Evolutionary conservation across 1,140 invertebrate species (phyloP).

Genomic region (Bombyx mandarina): DNA sequence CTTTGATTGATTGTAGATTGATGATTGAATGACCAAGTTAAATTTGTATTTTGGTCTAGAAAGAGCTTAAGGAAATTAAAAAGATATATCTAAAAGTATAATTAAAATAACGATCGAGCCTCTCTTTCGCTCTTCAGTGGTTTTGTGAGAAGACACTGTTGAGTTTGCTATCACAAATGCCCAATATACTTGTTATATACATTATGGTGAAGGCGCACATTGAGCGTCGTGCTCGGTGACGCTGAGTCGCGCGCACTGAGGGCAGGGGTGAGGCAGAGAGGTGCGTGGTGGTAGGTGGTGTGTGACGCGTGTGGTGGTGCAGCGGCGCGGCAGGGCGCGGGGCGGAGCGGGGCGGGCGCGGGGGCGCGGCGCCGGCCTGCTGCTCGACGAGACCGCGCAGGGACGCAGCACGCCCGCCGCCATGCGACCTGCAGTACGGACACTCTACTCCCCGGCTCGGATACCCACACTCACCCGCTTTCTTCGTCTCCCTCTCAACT

Average conservation of each 20-base stretch:
- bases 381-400: conserved; percentile 58
- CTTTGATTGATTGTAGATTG: no score
- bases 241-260: background rate
- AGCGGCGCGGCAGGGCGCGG: conserved; percentile 23
- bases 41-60: no score
- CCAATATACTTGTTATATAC: no score
- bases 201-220: no score
- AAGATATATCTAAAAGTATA: no score
- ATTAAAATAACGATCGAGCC: no score
- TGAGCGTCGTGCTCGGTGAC: no score
- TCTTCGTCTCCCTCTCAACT: background rate
- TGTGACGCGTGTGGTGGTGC: conserved; percentile 30
- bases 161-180: no score
- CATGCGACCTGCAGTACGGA: conserved; percentile 16
- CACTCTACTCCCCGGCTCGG: background rate
- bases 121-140: no score
- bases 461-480: background rate
- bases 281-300: conserved; percentile 7
- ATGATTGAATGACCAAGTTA: no score
- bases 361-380: conserved; percentile 33
- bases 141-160: no score
- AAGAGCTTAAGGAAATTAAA: no score
- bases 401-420: conserved; percentile 66
- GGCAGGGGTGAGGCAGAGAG: background rate
- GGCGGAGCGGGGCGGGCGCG: conserved; percentile 12